These are phyloP conservation scores for Pantelozetes paolii DNA, from an alignment of 2,888 invertebrate genomes.

Conservation along the genomic window DNA sequence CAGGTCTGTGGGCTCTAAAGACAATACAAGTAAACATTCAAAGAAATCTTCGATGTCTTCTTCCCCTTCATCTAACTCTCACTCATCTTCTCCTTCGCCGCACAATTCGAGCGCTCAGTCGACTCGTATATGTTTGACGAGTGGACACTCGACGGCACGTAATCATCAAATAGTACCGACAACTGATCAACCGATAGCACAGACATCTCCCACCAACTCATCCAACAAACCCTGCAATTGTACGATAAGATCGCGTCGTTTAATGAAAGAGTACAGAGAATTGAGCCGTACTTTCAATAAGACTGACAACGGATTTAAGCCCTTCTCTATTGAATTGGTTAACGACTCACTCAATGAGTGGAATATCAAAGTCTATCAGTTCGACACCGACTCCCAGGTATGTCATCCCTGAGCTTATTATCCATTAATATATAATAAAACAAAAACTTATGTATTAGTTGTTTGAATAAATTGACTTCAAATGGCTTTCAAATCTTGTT, in stretches of 20 bases:
- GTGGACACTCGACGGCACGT: background rate
- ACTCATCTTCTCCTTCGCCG: background rate
- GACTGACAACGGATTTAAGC: slow-evolving; percentile 43
- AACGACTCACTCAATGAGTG: slow-evolving; percentile 83
- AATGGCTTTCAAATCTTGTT: too few relatives aligned
- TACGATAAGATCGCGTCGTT: slow-evolving; percentile 65
- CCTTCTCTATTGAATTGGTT: slow-evolving; percentile 74
- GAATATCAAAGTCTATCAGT: slow-evolving; percentile 69
- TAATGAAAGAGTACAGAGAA: slow-evolving; percentile 71
- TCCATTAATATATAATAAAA: too few relatives aligned
- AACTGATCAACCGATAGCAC: background rate
- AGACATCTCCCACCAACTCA: background rate
- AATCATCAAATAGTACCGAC: slow-evolving; percentile 23
- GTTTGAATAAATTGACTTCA: too few relatives aligned
- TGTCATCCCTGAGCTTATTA: background rate
- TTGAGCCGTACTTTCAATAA: slow-evolving; percentile 47
- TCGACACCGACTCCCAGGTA: slow-evolving; percentile 68
- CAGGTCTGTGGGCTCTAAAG: slow-evolving; percentile 1
- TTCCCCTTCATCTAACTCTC: background rate
- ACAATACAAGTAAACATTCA: background rate
- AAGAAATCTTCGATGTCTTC: slow-evolving; percentile 11
- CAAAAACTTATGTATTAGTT: too few relatives aligned
- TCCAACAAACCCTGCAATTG: background rate
- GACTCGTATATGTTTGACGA: background rate
- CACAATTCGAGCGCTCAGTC: background rate